Conservation (phyloP, 2,888 invertebrate species). For the Noctua pronuba region DNA sequence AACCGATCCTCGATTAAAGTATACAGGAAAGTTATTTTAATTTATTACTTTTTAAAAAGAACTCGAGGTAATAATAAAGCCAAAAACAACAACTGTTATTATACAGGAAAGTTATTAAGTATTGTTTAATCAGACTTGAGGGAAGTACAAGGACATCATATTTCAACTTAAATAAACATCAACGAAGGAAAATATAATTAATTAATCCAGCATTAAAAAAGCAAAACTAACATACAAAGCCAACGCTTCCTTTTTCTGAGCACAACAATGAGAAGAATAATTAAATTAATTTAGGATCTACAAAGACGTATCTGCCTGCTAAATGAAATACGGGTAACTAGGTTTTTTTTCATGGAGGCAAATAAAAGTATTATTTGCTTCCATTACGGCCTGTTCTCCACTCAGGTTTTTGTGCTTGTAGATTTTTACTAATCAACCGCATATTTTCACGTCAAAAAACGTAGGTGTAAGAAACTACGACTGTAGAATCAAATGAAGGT, state of each 20-base stretch:
- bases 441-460: background rate
- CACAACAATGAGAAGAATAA: conserved; percentile 55
- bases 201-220: conserved; percentile 13
- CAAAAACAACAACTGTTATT: background rate
- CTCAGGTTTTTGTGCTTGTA: background rate
- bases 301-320: conserved; percentile 36
- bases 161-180: background rate
- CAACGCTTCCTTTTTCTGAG: conserved; percentile 34
- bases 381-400: background rate
- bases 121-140: background rate
- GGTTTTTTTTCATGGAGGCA: conserved; percentile 21
- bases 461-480: background rate
- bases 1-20: too few species aligned
- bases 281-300: conserved; percentile 48
- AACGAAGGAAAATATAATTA: background rate
- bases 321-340: conserved; percentile 33
- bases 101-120: background rate
- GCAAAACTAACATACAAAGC: conserved; percentile 46
- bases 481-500: conserved; percentile 12
- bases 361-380: too few species aligned
- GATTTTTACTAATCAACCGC: background rate
- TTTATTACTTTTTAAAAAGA: background rate
- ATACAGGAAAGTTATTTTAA: background rate
- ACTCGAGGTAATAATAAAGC: background rate
- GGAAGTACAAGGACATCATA: background rate